phyloP scores from a whole-genome alignment of 2,113 vertebrate genomes.

The Bubo bubo region DNA sequence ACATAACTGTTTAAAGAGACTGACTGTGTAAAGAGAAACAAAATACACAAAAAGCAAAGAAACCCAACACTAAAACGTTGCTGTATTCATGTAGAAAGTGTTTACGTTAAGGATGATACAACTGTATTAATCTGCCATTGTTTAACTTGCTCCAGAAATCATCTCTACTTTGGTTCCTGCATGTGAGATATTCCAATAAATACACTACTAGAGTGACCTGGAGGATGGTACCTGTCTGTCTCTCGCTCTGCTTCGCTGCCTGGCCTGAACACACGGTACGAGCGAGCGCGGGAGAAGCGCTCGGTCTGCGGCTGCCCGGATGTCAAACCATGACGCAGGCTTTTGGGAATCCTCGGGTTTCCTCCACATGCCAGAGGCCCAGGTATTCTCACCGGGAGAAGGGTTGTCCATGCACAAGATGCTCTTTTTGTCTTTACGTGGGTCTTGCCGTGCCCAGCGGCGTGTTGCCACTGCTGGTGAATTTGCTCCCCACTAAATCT shows the following conservation, averaged over 20 bases:
- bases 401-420: neutral
- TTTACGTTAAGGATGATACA: neutral
- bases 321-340: neutral
- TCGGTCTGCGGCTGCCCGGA: no score
- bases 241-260: neutral
- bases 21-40: constrained; percentile 41
- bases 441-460: accelerated
- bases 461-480: neutral
- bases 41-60: constrained; percentile 16
- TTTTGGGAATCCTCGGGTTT: neutral
- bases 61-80: constrained; percentile 44
- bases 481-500: accelerated
- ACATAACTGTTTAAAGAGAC: constrained; percentile 47
- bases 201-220: constrained; percentile 74
- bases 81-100: constrained; percentile 44
- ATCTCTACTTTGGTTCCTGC: constrained; percentile 87
- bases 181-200: constrained; percentile 89
- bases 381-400: neutral
- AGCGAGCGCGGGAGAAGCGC: accelerated
- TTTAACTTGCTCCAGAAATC: constrained; percentile 75
- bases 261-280: neutral
- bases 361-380: neutral
- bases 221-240: neutral
- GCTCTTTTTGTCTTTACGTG: neutral
- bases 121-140: constrained; percentile 38